phyloP scores from a whole-genome alignment of 2,113 vertebrate genomes.

The Rhea pennata region DNA sequence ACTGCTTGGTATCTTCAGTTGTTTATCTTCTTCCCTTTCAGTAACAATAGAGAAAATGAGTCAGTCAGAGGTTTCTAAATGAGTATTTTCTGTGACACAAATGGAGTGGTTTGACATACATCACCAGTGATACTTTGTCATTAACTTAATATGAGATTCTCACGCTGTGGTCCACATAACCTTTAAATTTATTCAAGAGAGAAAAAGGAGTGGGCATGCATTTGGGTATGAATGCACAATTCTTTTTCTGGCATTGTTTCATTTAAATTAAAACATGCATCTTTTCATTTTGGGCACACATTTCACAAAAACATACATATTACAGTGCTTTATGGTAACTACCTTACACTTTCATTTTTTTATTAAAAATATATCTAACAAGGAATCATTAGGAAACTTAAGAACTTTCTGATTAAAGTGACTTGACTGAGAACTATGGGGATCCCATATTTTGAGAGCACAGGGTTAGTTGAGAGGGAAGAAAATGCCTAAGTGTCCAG shows the following conservation, averaged over 20 bases:
- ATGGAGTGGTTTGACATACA: not conserved
- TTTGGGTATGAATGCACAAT: not conserved
- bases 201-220: not conserved
- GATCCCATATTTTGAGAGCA: not conserved
- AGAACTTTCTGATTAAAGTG: not conserved
- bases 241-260: not conserved
- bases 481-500: not conserved
- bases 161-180: not conserved
- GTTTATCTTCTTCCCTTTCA: slow-evolving; percentile 72
- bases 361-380: not conserved
- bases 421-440: not conserved
- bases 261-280: not conserved
- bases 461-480: not conserved
- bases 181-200: not conserved
- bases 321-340: not conserved
- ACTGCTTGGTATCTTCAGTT: slow-evolving; percentile 55
- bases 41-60: not conserved
- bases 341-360: not conserved
- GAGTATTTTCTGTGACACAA: not conserved
- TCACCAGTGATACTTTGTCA: not conserved
- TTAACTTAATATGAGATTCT: not conserved
- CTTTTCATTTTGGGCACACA: not conserved
- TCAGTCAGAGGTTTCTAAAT: not conserved
- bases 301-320: not conserved
- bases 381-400: not conserved